phyloP scores from a whole-genome alignment of 2,797 vertebrate species.

The Helostoma temminkii region DNA sequence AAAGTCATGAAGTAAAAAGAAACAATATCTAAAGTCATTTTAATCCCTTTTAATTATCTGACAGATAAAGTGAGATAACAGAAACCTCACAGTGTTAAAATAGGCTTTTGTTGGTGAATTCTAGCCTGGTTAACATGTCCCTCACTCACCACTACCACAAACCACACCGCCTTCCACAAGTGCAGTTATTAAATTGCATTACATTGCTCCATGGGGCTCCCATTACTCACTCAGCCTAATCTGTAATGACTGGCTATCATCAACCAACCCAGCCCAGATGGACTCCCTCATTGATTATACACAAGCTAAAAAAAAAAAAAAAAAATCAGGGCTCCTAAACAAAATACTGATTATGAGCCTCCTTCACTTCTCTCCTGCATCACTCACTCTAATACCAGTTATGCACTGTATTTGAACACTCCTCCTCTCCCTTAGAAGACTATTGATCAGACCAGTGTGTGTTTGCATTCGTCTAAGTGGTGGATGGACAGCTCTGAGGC shows the following conservation, averaged over 20 bases:
- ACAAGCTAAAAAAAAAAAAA: slow-evolving; percentile 50
- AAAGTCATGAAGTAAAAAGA: slow-evolving; percentile 64
- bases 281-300: slow-evolving; percentile 82
- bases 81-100: slow-evolving; percentile 7
- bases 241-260: slow-evolving; percentile 86
- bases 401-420: slow-evolving; percentile 76
- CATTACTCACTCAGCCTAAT: slow-evolving; percentile 86
- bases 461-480: slow-evolving; percentile 44
- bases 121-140: slow-evolving; percentile 31
- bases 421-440: slow-evolving; percentile 72
- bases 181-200: slow-evolving; percentile 83
- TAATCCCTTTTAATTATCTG: slow-evolving; percentile 64
- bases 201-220: slow-evolving; percentile 78
- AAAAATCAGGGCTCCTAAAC: slow-evolving; percentile 53
- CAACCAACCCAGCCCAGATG: slow-evolving; percentile 77
- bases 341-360: slow-evolving; percentile 66
- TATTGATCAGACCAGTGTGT: slow-evolving; percentile 75
- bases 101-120: slow-evolving; percentile 28
- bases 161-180: slow-evolving; percentile 54
- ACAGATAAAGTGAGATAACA: slow-evolving; percentile 45
- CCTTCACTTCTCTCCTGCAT: slow-evolving; percentile 59
- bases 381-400: slow-evolving; percentile 75
- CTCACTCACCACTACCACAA: slow-evolving; percentile 4
- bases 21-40: slow-evolving; percentile 50
- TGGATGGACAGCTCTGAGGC: slow-evolving; percentile 65